Evolutionary conservation across 2,888 invertebrate genomes (phyloP).

Genomic region (Tenthredo distinguenda): DNA sequence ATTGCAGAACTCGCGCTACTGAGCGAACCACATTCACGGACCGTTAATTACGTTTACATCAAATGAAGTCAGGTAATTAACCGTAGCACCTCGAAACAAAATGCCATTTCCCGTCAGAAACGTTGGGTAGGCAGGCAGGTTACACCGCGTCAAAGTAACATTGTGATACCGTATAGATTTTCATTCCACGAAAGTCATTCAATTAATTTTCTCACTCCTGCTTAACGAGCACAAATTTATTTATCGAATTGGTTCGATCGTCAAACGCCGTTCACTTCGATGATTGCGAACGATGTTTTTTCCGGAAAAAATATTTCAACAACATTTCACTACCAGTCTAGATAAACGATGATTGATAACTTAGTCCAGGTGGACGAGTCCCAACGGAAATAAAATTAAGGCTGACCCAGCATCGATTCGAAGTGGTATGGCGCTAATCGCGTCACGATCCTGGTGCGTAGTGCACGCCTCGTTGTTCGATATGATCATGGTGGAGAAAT

Average conservation of each 20-base stretch:
- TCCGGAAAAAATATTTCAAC: not conserved
- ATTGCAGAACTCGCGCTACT: slow-evolving; percentile 46
- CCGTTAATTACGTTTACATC: slow-evolving; percentile 55
- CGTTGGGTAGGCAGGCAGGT: no score
- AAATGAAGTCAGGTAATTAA: slow-evolving; percentile 55
- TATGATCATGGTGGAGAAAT: slow-evolving; percentile 29
- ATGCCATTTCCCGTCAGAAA: slow-evolving; percentile 36
- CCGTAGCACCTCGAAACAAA: slow-evolving; percentile 39
- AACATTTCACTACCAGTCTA: not conserved
- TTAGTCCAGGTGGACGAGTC: not conserved
- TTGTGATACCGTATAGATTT: not conserved
- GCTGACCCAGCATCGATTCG: not conserved
- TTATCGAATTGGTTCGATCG: not conserved
- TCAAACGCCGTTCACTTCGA: not conserved
- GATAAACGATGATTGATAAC: not conserved
- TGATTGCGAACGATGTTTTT: not conserved
- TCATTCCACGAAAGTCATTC: not conserved
- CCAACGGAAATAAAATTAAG: not conserved
- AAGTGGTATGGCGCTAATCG: not conserved
- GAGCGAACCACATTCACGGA: slow-evolving; percentile 34
- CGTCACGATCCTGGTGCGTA: slow-evolving; percentile 8
- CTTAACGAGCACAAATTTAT: not conserved
- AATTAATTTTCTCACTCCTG: not conserved
- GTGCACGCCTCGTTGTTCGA: slow-evolving; percentile 21
- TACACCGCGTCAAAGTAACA: not conserved